A percentile compares a stretch with the other conserved stretches of the same genome.
Evolutionary conservation across 2,113 vertebrate genomes (phyloP).

Genomic region (Alexandromys fortis): DNA sequence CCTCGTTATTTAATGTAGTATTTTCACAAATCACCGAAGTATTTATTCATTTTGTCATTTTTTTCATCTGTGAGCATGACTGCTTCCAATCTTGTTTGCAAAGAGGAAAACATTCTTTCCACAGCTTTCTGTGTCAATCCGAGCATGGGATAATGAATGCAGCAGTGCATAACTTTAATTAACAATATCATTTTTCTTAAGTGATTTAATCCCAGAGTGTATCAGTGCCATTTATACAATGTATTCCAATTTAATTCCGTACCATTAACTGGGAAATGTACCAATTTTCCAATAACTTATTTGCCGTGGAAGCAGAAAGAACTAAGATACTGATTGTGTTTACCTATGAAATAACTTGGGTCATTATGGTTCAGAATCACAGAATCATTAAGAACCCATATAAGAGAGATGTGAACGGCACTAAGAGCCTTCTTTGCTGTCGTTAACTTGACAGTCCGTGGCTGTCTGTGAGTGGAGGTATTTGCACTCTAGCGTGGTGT

Average conservation of each 20-base stretch:
- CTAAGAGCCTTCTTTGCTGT: neutral
- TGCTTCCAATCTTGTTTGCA: slow-evolving; percentile 10
- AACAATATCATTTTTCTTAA: slow-evolving; percentile 70
- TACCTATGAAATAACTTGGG: slow-evolving; percentile 60
- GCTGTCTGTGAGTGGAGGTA: neutral
- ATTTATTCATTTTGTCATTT: slow-evolving; percentile 25
- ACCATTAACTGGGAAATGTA: slow-evolving; percentile 61
- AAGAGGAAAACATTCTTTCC: slow-evolving; percentile 54
- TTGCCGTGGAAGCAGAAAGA: slow-evolving; percentile 12
- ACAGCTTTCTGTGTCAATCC: slow-evolving; percentile 48
- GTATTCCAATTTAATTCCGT: slow-evolving; percentile 41
- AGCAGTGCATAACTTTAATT: slow-evolving; percentile 63
- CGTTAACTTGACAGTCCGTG: neutral
- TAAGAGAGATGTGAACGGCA: neutral
- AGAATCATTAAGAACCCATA: slow-evolving; percentile 33
- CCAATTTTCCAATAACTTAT: slow-evolving; percentile 52
- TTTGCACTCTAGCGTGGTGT: neutral
- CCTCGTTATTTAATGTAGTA: neutral
- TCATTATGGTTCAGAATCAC: slow-evolving; percentile 35
- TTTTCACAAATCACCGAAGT: neutral
- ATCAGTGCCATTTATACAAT: slow-evolving; percentile 41
- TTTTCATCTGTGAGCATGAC: neutral
- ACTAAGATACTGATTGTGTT: neutral
- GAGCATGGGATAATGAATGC: slow-evolving; percentile 53
- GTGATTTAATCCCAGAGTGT: slow-evolving; percentile 54